Base-by-base conservation (phyloP, 2,797 vertebrate species). In the Hippoglossus hippoglossus region DNA sequence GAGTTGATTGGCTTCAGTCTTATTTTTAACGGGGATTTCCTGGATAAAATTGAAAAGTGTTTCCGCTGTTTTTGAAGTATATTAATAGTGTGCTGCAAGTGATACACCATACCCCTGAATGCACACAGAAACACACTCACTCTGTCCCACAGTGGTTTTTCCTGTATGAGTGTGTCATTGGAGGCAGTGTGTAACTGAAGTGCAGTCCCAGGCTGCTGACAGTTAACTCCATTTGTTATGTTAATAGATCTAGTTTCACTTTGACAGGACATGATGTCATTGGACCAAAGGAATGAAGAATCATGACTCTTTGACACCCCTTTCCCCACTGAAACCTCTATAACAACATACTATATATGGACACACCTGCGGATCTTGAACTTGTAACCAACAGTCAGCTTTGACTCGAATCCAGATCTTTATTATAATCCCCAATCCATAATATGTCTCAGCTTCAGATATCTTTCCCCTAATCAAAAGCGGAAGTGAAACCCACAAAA, bases 231-330 rank as follows among this genome's bases (percentile, higher is more conserved):
- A 69, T 85, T 89, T 90, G 77, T 89, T 91, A 81, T 90, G 68
- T 83, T 90, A 82, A 86, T 82, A 84, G 85, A 88, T 92, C 91
- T 77, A 49, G 75, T 90, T 91, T 90, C 83, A 82, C 78, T 89
- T 78, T 86, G 81, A 89, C 86, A 88, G 81, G 83, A 91, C 69
- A 87, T 92, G 86, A 92, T 87, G 88, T 93, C 86, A 93, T 82
- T 73, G 57, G 52, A 77, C 71, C 66, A 79, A 81, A 84, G 67
- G 63, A 85, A 68, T 67, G 49, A 73, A 52, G 63, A 73, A 72
- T 80, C 25, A 53, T 65, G 53, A 59, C 63, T 83, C 52, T 77
- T 81, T 81, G 62, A 79, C 78, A 78, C 69, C 60, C 69, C 71
- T 31, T 82, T 75, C 62, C 75, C 55, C 12, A 49, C 46, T 71